These are phyloP conservation scores for Selene dorsalis DNA, from an alignment of 2,797 vertebrate species.

Conservation along the genomic window DNA sequence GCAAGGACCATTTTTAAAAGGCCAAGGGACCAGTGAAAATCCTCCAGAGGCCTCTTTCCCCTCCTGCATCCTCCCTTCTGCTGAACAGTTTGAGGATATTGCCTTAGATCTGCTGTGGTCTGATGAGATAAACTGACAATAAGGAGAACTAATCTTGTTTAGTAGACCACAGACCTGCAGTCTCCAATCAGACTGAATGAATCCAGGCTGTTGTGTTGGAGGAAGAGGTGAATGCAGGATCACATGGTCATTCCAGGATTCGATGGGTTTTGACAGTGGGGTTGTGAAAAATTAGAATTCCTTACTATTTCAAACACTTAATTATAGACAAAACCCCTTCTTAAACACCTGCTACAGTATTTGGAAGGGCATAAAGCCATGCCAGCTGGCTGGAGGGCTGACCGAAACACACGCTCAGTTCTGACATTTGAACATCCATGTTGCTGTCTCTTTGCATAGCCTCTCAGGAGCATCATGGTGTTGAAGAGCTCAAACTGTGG, in stretches of 20 bases:
- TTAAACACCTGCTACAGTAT: too few relatives aligned
- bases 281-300: not conserved
- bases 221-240: not conserved
- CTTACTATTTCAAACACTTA: too few relatives aligned
- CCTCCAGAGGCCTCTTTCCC: conserved; percentile 39
- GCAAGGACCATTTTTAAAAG: conserved; percentile 38
- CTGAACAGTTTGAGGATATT: conserved; percentile 53
- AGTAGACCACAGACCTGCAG: conserved; percentile 30
- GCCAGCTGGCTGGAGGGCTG: not conserved
- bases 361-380: too few relatives aligned
- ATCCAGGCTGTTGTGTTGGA: conserved; percentile 8
- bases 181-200: conserved; percentile 38
- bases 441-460: not conserved
- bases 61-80: conserved; percentile 3
- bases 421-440: not conserved
- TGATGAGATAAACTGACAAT: conserved; percentile 54
- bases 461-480: not conserved
- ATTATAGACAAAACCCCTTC: too few relatives aligned
- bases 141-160: conserved; percentile 59
- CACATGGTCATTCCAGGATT: not conserved
- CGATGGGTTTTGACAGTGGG: not conserved
- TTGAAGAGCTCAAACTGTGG: not conserved
- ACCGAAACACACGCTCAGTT: not conserved
- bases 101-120: conserved; percentile 53
- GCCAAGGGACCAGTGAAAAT: conserved; percentile 32